Conservation (phyloP, 2,113 vertebrate species). For the Tychaedon coryphoeus region DNA sequence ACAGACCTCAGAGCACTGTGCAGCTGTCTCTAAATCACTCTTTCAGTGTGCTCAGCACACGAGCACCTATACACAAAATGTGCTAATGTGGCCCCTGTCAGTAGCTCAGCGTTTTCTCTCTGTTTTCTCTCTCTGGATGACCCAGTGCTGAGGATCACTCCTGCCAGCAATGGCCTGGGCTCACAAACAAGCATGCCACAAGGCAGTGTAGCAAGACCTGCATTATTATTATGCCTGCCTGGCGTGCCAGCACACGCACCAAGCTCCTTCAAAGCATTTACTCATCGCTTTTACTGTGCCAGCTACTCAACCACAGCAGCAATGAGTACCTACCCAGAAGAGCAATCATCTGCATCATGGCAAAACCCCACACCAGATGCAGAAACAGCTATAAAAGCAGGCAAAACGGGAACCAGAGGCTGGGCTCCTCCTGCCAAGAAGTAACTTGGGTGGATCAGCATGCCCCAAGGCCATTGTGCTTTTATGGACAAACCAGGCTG, state of each 20-base stretch:
- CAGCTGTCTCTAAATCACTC: not conserved
- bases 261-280: slow-evolving; percentile 23
- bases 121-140: not conserved
- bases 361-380: not conserved
- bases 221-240: not conserved
- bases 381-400: slow-evolving; percentile 4
- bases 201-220: not conserved
- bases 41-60: not conserved
- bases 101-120: not conserved
- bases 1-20: not conserved
- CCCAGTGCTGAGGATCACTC: not conserved
- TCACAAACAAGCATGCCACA: not conserved
- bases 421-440: not conserved
- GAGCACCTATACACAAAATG: not conserved
- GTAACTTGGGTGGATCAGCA: not conserved
- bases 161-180: not conserved
- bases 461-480: not conserved
- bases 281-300: not conserved
- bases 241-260: not conserved
- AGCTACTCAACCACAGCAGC: not conserved
- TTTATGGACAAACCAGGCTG: not conserved
- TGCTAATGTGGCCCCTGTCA: not conserved
- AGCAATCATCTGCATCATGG: not conserved
- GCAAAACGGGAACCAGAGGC: not conserved
- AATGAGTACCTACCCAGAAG: not conserved